Base-by-base conservation (phyloP, 2,888 invertebrate genomes). In the Allygus modestus region DNA sequence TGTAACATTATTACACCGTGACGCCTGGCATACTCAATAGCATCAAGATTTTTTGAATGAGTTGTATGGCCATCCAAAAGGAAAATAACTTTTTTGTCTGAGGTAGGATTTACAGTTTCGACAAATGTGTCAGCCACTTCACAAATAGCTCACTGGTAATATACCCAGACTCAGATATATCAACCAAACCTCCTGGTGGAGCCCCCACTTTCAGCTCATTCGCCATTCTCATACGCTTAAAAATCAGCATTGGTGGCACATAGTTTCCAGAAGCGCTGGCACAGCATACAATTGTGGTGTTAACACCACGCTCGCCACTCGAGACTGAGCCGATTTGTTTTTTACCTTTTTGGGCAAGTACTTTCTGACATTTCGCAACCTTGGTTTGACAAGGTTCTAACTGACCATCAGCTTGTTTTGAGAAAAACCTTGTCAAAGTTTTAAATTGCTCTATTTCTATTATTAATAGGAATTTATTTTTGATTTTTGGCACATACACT, bases 21-120 rank as follows among this genome's bases (percentile, higher is more conserved):
- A 81, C 81, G 85, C 75, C 86, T 73, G 28, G 87, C 87, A 83
- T 87, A 81, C 41, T 82, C 41, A 2, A 88, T 20, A 26, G 87
- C 87, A 26, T 87, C 87, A 26, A 88, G 77, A 85, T 88, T 88
- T 83, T 86, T 88, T 11, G 86, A 86, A 71, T 89, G 88, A 11
- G 88, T 88, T 43, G 88, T 85, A 82, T 89, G 88, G 2, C 88
- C 87, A 71, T 82, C 71, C 28, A 82, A 41, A 37, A 37, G 37
- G 37, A 37, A 9, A 7, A 37, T 4, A 37, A 37, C 37, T 9
- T 37, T 37, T 37, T 37, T 37, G 9, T 37, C 37, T 37, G 37
- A 9, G 9, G 37, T 7, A 37, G 37, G 37, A 7, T 37, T 37
- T 37, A 37, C 37, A 37, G 4, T 37, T 37, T 37, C 37, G 4